Evolutionary conservation across 2,888 invertebrate genomes (phyloP).

Genomic region (Leptura quadrifasciata): DNA sequence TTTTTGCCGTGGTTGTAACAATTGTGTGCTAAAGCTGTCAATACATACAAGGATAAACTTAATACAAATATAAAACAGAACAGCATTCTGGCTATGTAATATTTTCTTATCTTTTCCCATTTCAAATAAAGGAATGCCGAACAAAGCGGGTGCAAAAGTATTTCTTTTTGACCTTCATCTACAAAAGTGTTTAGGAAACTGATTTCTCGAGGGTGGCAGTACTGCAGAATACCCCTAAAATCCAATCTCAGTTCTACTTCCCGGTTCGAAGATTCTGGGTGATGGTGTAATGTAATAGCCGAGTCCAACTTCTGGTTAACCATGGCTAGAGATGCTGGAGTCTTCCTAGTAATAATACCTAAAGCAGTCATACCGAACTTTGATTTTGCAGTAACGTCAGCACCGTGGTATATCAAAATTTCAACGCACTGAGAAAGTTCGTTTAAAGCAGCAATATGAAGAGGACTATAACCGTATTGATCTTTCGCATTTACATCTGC

Average conservation of each 20-base stretch:
- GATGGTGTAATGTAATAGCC: conserved; percentile 86
- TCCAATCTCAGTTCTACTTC: conserved; percentile 89
- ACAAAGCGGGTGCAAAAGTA: conserved; percentile 89
- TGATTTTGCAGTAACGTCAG: conserved; percentile 91
- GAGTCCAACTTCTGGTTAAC: conserved; percentile 88
- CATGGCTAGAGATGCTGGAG: conserved; percentile 89
- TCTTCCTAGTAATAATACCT: conserved; percentile 90
- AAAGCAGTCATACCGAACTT: conserved; percentile 91
- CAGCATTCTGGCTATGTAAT: conserved; percentile 87
- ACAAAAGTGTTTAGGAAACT: conserved; percentile 91
- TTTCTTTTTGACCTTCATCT: conserved; percentile 92
- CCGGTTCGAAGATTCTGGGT: conserved; percentile 84
- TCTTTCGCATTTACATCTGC: conserved; percentile 90
- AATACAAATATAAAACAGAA: conserved; percentile 88
- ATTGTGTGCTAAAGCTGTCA: conserved; percentile 89
- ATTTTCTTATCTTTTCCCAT: conserved; percentile 93
- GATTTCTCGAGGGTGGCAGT: conserved; percentile 89
- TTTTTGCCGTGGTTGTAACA: conserved; percentile 89
- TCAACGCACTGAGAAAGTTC: conserved; percentile 91
- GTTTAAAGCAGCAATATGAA: conserved; percentile 90
- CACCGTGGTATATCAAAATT: conserved; percentile 88
- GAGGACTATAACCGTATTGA: conserved; percentile 89
- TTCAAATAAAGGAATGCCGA: conserved; percentile 91
- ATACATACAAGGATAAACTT: conserved; percentile 87
- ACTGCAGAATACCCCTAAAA: conserved; percentile 87